These are phyloP conservation scores for Mylabris phalerata DNA, from an alignment of 1,140 invertebrate genomes.

Conservation along the genomic window DNA sequence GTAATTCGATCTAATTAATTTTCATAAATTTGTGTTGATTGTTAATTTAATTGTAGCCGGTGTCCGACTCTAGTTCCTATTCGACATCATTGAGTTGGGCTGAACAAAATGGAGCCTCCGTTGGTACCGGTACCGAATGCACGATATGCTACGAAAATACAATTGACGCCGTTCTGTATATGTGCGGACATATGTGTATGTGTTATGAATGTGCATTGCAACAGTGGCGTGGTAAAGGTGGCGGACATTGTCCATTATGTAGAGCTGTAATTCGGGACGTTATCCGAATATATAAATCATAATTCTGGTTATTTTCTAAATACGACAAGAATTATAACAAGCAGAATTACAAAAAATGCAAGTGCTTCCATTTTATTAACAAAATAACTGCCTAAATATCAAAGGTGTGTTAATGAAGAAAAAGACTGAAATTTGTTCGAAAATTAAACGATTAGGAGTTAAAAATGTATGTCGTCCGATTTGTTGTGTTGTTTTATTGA, in stretches of 20 bases:
- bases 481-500: no score
- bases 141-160: slow-evolving; percentile 90
- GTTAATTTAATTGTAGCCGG: slow-evolving; percentile 39
- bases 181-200: slow-evolving; percentile 98
- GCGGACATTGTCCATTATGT: slow-evolving; percentile 90
- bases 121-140: slow-evolving; percentile 62
- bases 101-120: slow-evolving; percentile 42
- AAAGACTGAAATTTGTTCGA: no score
- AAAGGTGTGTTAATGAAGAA: not conserved
- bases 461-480: no score
- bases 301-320: slow-evolving; percentile 36
- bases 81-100: slow-evolving; percentile 38
- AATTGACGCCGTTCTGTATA: slow-evolving; percentile 90
- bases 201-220: slow-evolving; percentile 92
- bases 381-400: slow-evolving; percentile 10
- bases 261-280: slow-evolving; percentile 88
- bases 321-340: not conserved
- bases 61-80: slow-evolving; percentile 39
- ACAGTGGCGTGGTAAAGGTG: slow-evolving; percentile 83
- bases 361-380: slow-evolving; percentile 8
- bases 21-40: not conserved
- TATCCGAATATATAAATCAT: slow-evolving; percentile 89
- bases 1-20: slow-evolving; percentile 34
- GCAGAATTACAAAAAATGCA: not conserved
- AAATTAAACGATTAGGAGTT: no score